Evolutionary conservation across 1,140 invertebrate species (phyloP).

Genomic region (Pseudachorutes palmiensis): DNA sequence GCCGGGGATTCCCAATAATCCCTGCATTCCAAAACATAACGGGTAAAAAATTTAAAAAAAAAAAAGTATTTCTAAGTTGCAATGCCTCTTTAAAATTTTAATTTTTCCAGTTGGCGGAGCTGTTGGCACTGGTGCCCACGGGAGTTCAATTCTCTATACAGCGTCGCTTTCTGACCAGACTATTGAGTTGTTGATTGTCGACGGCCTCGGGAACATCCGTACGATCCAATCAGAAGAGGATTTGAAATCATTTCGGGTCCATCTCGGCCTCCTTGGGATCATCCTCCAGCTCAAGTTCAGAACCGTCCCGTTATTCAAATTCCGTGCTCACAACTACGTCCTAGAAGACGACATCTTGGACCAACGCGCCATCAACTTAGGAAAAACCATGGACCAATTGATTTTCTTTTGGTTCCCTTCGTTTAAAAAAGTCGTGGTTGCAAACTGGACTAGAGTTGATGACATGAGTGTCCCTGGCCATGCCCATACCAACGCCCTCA

Average conservation of each 20-base stretch:
- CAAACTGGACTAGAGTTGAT: slow-evolving; percentile 14
- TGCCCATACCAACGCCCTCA: slow-evolving; percentile 4
- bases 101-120: slow-evolving; percentile 23
- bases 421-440: not conserved
- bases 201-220: slow-evolving; percentile 15
- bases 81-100: not conserved
- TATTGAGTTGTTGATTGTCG: slow-evolving; percentile 11
- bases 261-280: slow-evolving; percentile 23
- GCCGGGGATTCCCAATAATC: slow-evolving; percentile 4
- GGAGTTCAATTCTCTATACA: slow-evolving; percentile 2
- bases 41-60: not conserved
- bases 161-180: slow-evolving; percentile 20
- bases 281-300: slow-evolving; percentile 19
- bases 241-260: slow-evolving; percentile 18
- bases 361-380: not conserved
- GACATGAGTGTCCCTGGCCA: slow-evolving; percentile 1
- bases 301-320: slow-evolving; percentile 19
- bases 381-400: not conserved
- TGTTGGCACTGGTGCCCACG: slow-evolving; percentile 29
- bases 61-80: not conserved
- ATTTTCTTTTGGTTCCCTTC: slow-evolving; percentile 14
- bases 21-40: slow-evolving; percentile 25
- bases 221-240: slow-evolving; percentile 5
- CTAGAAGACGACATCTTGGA: slow-evolving; percentile 13
- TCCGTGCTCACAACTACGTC: slow-evolving; percentile 13